A percentile compares a stretch with the other conserved stretches of the same genome.
phyloP scores from a whole-genome alignment of 2,797 vertebrate species.

The Pangasius sanitwongsei region DNA sequence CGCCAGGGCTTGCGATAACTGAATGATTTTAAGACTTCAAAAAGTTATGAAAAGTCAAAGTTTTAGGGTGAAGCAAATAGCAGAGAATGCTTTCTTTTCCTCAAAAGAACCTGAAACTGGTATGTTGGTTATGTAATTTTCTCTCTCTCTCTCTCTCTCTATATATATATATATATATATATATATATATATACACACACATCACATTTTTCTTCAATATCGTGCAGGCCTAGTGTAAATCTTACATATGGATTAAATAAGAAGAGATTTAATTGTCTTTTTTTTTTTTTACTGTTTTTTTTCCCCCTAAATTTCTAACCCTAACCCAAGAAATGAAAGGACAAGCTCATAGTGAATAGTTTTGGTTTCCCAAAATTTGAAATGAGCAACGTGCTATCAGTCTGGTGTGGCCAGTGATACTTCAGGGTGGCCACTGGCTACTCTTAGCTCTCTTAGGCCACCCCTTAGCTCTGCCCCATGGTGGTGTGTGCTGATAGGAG shows the following conservation, averaged over 20 bases:
- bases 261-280: not conserved
- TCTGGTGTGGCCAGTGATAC: not conserved
- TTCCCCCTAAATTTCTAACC: not conserved
- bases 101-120: too few species aligned
- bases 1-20: too few species aligned
- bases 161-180: too few species aligned
- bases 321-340: not conserved
- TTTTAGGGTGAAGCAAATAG: too few species aligned
- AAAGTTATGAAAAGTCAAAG: too few species aligned
- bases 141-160: too few species aligned
- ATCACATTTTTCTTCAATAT: too few species aligned
- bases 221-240: not conserved
- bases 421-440: not conserved
- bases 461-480: not conserved
- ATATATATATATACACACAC: too few species aligned
- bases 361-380: not conserved
- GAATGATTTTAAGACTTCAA: too few species aligned
- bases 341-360: not conserved
- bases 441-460: not conserved
- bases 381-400: not conserved
- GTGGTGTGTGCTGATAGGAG: not conserved
- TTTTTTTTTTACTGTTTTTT: not conserved
- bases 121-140: too few species aligned
- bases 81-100: too few species aligned
- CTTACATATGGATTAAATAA: not conserved